Evolutionary conservation across 1,140 invertebrate genomes (phyloP).

Genomic region (Drosophila yakuba): DNA sequence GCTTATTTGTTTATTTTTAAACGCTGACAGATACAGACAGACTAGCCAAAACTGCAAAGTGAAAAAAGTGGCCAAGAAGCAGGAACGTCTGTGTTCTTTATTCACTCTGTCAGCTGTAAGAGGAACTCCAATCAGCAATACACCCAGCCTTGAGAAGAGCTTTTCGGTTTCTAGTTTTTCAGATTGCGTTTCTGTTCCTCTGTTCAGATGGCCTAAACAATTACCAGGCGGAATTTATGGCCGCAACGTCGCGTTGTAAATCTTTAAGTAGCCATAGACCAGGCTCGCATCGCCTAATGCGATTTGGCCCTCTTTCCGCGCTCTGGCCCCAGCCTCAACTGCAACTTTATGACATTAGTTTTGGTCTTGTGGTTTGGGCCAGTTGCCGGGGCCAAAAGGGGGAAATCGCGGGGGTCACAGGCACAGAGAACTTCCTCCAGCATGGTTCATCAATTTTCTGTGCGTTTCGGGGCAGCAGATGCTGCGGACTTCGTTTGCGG

Average conservation of each 20-base stretch:
- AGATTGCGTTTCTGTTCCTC: constrained; percentile 10
- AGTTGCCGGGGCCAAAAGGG: not conserved
- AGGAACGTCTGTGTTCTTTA: constrained; percentile 32
- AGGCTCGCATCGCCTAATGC: constrained; percentile 55
- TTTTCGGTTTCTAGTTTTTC: constrained; percentile 27
- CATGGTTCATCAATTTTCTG: constrained; percentile 54
- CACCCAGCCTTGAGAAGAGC: constrained; percentile 46
- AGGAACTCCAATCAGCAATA: constrained; percentile 39
- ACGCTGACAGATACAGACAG: constrained; percentile 33
- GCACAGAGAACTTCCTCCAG: constrained; percentile 4
- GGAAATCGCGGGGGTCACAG: not conserved
- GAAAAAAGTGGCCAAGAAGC: constrained; percentile 23
- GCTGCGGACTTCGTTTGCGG: constrained; percentile 29
- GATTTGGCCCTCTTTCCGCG: constrained; percentile 30
- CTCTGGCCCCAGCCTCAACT: constrained; percentile 12
- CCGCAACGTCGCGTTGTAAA: constrained; percentile 47
- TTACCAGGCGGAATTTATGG: constrained; percentile 56
- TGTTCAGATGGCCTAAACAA: constrained; percentile 19
- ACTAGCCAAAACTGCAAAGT: not conserved
- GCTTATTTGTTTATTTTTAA: constrained; percentile 49
- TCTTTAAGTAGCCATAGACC: constrained; percentile 60
- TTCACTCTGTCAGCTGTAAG: constrained; percentile 19
- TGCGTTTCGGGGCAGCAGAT: constrained; percentile 46
- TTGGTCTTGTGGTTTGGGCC: constrained; percentile 40
- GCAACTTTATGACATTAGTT: constrained; percentile 62